Percentiles rank a stretch among this genome's conserved stretches.
Evolutionary conservation across 2,797 vertebrate species (phyloP).

Genomic region (Cygnus olor): DNA sequence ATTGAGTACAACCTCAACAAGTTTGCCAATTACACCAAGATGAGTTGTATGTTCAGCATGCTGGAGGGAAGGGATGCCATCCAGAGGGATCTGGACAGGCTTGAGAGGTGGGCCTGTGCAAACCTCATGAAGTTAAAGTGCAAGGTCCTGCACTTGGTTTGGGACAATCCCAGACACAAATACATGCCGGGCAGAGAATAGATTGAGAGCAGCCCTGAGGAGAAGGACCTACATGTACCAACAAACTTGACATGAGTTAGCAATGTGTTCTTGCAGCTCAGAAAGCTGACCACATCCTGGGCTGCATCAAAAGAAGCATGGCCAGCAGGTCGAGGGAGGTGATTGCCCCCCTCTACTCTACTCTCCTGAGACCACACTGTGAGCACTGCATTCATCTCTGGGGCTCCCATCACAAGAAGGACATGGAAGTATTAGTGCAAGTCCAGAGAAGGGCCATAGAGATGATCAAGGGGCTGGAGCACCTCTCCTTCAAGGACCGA

Average conservation of each 20-base stretch:
- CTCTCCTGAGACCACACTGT: not conserved
- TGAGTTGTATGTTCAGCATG: too few relatives aligned
- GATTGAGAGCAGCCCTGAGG: not conserved
- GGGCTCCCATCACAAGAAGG: not conserved
- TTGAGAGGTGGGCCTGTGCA: too few relatives aligned
- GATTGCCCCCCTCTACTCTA: not conserved
- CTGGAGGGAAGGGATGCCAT: too few relatives aligned
- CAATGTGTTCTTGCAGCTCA: not conserved
- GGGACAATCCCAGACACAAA: not conserved
- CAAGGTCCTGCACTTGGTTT: not conserved
- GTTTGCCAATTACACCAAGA: too few relatives aligned
- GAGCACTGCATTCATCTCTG: not conserved
- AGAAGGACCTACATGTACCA: not conserved
- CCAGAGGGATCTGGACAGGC: too few relatives aligned
- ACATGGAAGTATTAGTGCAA: too few relatives aligned
- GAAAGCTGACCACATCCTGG: not conserved
- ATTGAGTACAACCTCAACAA: not conserved
- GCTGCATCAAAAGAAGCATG: not conserved
- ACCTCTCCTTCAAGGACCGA: too few relatives aligned
- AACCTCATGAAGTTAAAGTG: not conserved
- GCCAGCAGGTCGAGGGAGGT: not conserved
- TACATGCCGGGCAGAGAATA: not conserved
- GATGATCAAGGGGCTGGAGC: too few relatives aligned
- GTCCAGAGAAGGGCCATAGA: too few relatives aligned
- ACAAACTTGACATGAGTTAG: not conserved